Evolutionary conservation across 2,797 vertebrate genomes (phyloP).

Genomic region (Clarias platycephalus): DNA sequence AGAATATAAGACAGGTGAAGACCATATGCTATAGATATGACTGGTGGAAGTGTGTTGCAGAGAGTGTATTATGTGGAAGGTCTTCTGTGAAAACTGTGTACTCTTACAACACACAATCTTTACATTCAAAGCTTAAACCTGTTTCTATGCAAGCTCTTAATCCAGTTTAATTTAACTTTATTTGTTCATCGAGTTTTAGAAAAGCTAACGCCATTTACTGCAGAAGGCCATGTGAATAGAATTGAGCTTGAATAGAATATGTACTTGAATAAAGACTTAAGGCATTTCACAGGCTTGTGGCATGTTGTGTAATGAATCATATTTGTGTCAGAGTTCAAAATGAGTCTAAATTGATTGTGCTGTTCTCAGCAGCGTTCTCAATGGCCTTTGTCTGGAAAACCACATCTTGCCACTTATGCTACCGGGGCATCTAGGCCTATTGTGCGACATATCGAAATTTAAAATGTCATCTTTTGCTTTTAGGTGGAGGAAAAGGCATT

Average conservation of each 20-base stretch:
- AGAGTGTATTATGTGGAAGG: not conserved
- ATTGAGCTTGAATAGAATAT: slow-evolving; percentile 20
- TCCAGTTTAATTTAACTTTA: not conserved
- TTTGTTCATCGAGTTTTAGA: not conserved
- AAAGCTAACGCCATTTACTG: not conserved
- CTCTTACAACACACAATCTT: not conserved
- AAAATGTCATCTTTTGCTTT: slow-evolving; percentile 56
- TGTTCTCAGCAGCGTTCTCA: slow-evolving; percentile 7
- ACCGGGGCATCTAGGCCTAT: slow-evolving; percentile 26
- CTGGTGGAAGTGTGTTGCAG: not conserved
- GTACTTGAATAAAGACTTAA: slow-evolving; percentile 20
- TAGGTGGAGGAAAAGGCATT: slow-evolving; percentile 40
- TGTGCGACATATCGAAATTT: slow-evolving; percentile 48
- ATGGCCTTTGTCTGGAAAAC: slow-evolving; percentile 33
- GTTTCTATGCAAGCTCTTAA: not conserved
- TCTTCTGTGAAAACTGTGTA: not conserved
- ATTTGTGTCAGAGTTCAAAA: slow-evolving; percentile 29
- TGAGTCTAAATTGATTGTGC: not conserved
- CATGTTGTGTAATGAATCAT: slow-evolving; percentile 3
- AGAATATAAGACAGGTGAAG: not conserved
- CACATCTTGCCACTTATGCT: slow-evolving; percentile 14
- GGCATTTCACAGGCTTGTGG: not conserved
- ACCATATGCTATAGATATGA: not conserved
- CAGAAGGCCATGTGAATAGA: slow-evolving; percentile 4
- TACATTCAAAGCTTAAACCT: not conserved